Conservation (phyloP, 2,888 invertebrate genomes). For the Lomographa bimaculata region DNA sequence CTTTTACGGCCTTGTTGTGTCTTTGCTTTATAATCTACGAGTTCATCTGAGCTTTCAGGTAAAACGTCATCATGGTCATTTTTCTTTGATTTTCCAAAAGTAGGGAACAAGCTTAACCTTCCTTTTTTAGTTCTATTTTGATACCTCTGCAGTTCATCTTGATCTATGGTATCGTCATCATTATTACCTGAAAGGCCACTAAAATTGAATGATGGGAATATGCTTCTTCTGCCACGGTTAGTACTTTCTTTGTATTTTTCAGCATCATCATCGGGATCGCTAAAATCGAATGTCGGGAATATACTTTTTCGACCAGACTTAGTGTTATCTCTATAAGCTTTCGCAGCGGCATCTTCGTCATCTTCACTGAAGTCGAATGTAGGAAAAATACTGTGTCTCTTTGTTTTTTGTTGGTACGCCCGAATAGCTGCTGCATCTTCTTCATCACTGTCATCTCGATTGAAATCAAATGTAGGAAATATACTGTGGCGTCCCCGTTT, state of each 20-base stretch:
- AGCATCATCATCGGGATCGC: constrained; percentile 63
- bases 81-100: constrained; percentile 67
- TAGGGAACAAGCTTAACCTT: constrained; percentile 68
- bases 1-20: constrained; percentile 65
- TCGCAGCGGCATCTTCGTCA: constrained; percentile 63
- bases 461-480: constrained; percentile 69
- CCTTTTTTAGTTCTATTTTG: constrained; percentile 71
- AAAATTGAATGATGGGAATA: constrained; percentile 72
- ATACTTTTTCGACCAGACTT: constrained; percentile 67
- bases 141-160: constrained; percentile 70
- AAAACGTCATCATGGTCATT: constrained; percentile 61
- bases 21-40: constrained; percentile 71
- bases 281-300: constrained; percentile 72
- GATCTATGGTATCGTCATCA: constrained; percentile 66
- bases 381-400: constrained; percentile 69
- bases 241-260: constrained; percentile 68
- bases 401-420: constrained; percentile 50
- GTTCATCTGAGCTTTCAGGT: constrained; percentile 74
- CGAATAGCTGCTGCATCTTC: constrained; percentile 32
- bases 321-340: constrained; percentile 63
- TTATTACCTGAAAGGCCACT: constrained; percentile 59
- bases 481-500: constrained; percentile 66
- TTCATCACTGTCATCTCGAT: constrained; percentile 57
- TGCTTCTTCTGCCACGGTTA: constrained; percentile 65
- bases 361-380: constrained; percentile 72